phyloP scores from a whole-genome alignment of 2,113 vertebrate genomes.

The Scytalopus superciliaris region DNA sequence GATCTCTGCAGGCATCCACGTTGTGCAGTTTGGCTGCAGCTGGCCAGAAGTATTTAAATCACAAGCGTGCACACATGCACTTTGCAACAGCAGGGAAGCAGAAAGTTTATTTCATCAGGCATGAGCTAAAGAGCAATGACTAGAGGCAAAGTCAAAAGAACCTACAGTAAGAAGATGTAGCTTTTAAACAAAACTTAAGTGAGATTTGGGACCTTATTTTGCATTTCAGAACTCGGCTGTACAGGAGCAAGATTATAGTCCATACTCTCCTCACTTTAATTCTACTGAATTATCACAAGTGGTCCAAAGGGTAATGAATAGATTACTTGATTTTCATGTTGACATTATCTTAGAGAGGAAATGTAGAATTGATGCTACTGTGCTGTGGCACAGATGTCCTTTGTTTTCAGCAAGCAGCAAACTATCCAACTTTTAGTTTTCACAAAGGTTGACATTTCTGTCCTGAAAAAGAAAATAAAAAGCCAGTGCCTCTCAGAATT shows the following conservation, averaged over 20 bases:
- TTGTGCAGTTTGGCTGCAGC: neutral
- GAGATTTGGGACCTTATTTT: neutral
- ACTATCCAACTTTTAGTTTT: neutral
- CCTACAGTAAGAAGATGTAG: neutral
- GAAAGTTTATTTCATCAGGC: neutral
- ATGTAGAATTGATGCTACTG: neutral
- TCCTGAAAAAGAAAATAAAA: neutral
- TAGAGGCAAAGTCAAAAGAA: neutral
- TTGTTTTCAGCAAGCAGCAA: neutral
- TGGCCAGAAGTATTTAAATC: neutral
- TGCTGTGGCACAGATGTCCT: neutral
- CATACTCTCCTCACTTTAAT: neutral
- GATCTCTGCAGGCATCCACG: neutral
- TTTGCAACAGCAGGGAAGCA: neutral
- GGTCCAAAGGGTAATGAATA: neutral
- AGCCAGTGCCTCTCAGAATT: neutral
- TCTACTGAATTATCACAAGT: neutral
- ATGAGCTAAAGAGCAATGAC: neutral
- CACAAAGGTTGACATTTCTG: neutral
- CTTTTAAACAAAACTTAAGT: neutral
- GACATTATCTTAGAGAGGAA: neutral
- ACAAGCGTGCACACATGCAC: neutral
- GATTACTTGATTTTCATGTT: neutral
- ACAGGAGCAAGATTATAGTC: neutral
- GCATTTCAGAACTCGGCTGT: neutral